These are phyloP conservation scores for Megaceryle alcyon DNA, from an alignment of 2,797 vertebrate species.

Conservation along the genomic window DNA sequence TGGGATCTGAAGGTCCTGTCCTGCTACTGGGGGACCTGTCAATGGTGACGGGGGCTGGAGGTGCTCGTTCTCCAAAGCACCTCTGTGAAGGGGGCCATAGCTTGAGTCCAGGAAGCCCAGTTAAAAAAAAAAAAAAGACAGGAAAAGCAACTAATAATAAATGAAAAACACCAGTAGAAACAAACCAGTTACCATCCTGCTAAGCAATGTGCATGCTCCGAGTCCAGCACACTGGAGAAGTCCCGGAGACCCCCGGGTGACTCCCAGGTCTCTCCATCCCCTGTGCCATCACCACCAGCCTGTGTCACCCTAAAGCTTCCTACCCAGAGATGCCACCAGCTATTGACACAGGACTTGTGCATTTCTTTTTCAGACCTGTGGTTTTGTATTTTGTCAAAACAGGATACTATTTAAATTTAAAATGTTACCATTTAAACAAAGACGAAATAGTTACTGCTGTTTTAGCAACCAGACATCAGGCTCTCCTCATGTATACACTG, in stretches of 20 bases:
- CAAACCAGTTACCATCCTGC: background rate
- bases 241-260: background rate
- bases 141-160: slow-evolving; percentile 9
- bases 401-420: slow-evolving; percentile 83
- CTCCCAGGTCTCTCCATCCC: background rate
- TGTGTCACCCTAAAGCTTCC: slow-evolving; percentile 80
- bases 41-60: background rate
- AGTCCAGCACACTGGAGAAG: background rate
- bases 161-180: background rate
- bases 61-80: background rate
- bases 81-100: background rate
- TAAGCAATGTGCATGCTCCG: background rate
- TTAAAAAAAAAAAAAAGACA: background rate
- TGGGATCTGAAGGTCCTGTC: background rate
- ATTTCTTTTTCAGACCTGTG: slow-evolving; percentile 80
- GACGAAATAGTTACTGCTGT: slow-evolving; percentile 72
- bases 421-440: slow-evolving; percentile 73
- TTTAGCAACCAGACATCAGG: slow-evolving; percentile 72
- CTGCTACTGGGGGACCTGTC: fast-evolving
- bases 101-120: background rate
- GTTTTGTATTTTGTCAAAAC: slow-evolving; percentile 90
- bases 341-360: slow-evolving; percentile 68
- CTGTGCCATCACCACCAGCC: background rate
- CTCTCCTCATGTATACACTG: slow-evolving; percentile 73
- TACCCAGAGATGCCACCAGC: slow-evolving; percentile 75